Evolutionary conservation across 1,140 invertebrate species (phyloP), one percentile per base, ranked within the genome.

Genomic region (Heliothis subflexa): DNA sequence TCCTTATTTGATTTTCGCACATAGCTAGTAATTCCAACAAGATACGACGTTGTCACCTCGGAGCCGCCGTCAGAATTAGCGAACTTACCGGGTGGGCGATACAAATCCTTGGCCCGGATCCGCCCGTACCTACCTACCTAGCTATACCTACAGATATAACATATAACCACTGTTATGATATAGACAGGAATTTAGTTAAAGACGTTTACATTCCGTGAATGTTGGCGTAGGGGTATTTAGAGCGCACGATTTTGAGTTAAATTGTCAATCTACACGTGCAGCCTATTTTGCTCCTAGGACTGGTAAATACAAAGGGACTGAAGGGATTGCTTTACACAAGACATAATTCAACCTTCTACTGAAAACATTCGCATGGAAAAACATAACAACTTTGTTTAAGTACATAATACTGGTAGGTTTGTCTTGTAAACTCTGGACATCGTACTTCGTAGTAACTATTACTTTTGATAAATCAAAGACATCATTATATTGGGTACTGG

Each of bases 101-200:
- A 75, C 45, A 64, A 33, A 50, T 57, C 57, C 54, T 64, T 61
- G 73, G 45, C 47, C 59, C 45, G 57, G 45, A 62, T 25, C 45
- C 47, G 59, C n/a, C 21, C 13, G 73, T 49, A 25, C 33, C 9
- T 47, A 16, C 16, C 54, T 54, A 28, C 66, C 18, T 49, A 49
- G 18, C 18, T 70, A 28, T 47, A 54, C 62, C 18, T n/a, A 25
- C 10, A 21, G 4, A 25, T 40, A 18, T 54, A 10, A 21, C 59
- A 76, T 50, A 66, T 76, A 76, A 66, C 74, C 50, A 49, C 74
- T 55, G 74, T 66, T 76, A 66, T 76, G 45, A 76, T 66, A 57
- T 72, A 76, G 59, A 76, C 74, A 25, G 40, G 61, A 59, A 71
- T 71, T 78, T 78, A 71, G 49, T 68, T 68, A 61, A 76, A 47